Base-by-base conservation (phyloP, 2,797 vertebrate genomes). In the Fistularia tabacaria region DNA sequence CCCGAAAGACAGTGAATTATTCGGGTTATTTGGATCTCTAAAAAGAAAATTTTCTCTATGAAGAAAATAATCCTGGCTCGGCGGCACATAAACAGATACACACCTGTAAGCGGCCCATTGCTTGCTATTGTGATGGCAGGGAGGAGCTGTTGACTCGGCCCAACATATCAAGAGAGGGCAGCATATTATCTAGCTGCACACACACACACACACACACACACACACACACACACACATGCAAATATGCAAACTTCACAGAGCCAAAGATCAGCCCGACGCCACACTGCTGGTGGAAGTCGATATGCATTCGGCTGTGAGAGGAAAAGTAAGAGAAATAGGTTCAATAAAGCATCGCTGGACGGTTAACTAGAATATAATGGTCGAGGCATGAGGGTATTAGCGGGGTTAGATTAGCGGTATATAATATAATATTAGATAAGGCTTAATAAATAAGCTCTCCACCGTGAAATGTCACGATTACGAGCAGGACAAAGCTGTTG, bases 361-460 rank as follows among this genome's bases (percentile, higher is more conserved):
- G 73, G 70, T 51, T 58, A 50, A 69, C 51, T 14, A 47, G 36
- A 49, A 70, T 66, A 79, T 64, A 73, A 62, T 57, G 57, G 64
- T 44, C 64, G 63, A 66, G 11, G 51, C 56, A 71, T 77, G 56
- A 1, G 54, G 45, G 75, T 69, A 77, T 79, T 78, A 78, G 73
- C 54, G 46, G 50, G 74, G 70, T 55, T 44, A 76, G 79, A 86
- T 82, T 70, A 79, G 67, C 55, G 69, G 68, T 36, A 5, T 47
- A 46, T 66, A 72, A 64, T 79, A 64, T 68, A 64, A 81, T 65
- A 62, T 78, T 59, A 74, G 70, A 75, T 71, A 60, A 70, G 62
- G 62, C 64, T 63, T 74, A 54, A 66, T 77, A 77, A 73, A 73
- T 65, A 63, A 57, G 59, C 37, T 50, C 71, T 53, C 60, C 62